Conservation (phyloP, 2,113 vertebrate genomes). For the Chaetorhynchus papuensis region DNA sequence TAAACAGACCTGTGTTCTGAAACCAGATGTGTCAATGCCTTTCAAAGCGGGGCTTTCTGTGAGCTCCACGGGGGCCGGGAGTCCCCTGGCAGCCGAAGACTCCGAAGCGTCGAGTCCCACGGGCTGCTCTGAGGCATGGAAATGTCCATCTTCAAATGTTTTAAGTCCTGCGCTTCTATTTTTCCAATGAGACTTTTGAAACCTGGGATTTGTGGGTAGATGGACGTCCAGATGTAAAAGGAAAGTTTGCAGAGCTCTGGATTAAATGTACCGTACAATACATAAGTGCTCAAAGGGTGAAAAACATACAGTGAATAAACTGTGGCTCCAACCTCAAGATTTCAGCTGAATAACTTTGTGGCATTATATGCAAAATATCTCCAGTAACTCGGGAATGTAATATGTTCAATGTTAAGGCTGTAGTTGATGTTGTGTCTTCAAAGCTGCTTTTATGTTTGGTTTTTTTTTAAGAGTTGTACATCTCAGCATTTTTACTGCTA, state of each 20-base stretch:
- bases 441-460: conserved; percentile 76
- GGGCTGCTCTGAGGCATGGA: background rate
- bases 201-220: conserved; percentile 44
- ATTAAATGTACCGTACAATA: background rate
- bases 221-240: conserved; percentile 17
- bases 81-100: background rate
- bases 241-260: conserved; percentile 16
- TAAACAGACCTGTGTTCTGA: conserved; percentile 7
- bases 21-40: background rate
- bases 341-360: conserved; percentile 64
- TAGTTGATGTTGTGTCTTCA: conserved; percentile 70
- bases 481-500: conserved; percentile 74
- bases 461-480: conserved; percentile 65
- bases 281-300: conserved; percentile 9
- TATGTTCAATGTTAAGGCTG: conserved; percentile 74
- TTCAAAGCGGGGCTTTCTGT: background rate
- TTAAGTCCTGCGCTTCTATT: conserved; percentile 25
- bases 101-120: background rate
- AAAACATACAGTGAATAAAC: background rate
- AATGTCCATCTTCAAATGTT: conserved; percentile 11
- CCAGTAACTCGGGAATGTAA: conserved; percentile 75
- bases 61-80: background rate
- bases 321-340: conserved; percentile 50
- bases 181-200: conserved; percentile 54
- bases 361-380: conserved; percentile 75